These are phyloP conservation scores for Diplosoma virens DNA, from an alignment of 23 tunicate genomes.

Conservation along the genomic window DNA sequence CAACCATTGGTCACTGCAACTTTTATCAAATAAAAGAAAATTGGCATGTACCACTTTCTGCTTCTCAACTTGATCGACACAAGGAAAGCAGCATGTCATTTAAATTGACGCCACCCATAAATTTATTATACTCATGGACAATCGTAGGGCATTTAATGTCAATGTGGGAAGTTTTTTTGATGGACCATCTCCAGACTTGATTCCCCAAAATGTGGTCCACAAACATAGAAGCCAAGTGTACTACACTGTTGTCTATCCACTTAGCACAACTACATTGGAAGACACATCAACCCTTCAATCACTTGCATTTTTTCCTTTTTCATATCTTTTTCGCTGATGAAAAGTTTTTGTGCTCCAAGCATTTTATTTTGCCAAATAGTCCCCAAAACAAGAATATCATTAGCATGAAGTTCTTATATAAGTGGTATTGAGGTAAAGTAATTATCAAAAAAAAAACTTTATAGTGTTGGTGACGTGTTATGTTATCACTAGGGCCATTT, in stretches of 20 bases:
- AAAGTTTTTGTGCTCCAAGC: not conserved
- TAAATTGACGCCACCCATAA: constrained; percentile 4
- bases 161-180: not conserved
- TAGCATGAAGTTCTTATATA: not conserved
- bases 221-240: not conserved
- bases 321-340: not conserved
- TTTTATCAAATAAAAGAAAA: not conserved
- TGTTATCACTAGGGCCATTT: too few species aligned
- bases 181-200: not conserved
- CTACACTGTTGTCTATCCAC: not conserved
- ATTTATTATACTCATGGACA: not conserved
- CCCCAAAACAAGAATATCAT: not conserved
- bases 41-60: not conserved
- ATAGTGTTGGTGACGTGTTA: not conserved
- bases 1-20: not conserved
- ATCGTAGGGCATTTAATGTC: not conserved
- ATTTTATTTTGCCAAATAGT: not conserved
- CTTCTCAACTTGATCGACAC: not conserved
- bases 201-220: not conserved
- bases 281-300: not conserved
- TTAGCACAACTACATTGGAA: not conserved
- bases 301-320: too few species aligned
- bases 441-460: constrained; percentile 2
- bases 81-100: not conserved
- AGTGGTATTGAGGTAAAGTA: not conserved